Base-by-base conservation (phyloP, 1,140 invertebrate species). In the Microplitis mediator region DNA sequence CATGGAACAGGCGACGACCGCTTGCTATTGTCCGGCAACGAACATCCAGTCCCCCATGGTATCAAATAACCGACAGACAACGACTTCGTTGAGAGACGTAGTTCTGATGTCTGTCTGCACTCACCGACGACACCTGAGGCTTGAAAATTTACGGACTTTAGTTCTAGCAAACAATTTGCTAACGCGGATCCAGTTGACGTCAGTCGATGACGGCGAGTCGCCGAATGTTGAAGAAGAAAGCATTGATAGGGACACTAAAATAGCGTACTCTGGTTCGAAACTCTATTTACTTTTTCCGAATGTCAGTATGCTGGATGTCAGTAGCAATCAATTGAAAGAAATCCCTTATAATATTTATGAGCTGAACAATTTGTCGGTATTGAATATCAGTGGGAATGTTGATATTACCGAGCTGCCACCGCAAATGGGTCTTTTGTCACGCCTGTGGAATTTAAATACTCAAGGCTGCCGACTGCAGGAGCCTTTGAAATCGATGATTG, bases 371-470 rank as follows among this genome's bases (percentile, higher is more conserved):
- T 88, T 99, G 0, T 97, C 97, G 50, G 95, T 98, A n/a, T 88
- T 99, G 5, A 98, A 98, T 82, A 90, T 98, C 4, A 95, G 94
- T 80, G 94, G 95, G 36, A 99, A 98, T 86, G 86, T 89, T 83
- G 95, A 95, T 8, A 91, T 98, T 54, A 91, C 89, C 50, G 93
- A 96, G 80, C 87, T 99, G 51, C 98, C 98, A 13, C 93, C 97
- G 0, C 95, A 99, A 85, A 95, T 99, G 91, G 98, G 98, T 5
- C 84, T 98, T 4, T 87, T 99, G 1, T 94, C 94, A 1, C 91
- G 97, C 9, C 87, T 99, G 11, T 99, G 98, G 97, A 99, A 97
- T 86, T 86, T 99, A 11, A 98, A 97, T 84, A 95, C 97, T 5
- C 90, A 93, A 70, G 95, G 95, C 0, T 99, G 98, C 84, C 91